Evolutionary conservation across 2,888 invertebrate genomes (phyloP).

Genomic region (Trilocha varians): DNA sequence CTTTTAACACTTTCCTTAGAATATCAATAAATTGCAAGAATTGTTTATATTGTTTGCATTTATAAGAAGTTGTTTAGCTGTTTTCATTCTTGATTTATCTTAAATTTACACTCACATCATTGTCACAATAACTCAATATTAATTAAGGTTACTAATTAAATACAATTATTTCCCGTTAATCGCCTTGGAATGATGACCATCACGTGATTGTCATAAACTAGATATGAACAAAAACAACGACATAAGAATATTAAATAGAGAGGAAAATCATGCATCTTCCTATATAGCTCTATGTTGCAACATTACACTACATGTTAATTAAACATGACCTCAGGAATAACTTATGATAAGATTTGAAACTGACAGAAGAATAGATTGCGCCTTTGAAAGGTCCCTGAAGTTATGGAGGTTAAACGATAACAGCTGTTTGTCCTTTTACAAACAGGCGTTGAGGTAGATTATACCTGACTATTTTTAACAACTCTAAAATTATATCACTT

Average conservation of each 20-base stretch:
- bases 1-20: no score
- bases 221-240: constrained; percentile 15
- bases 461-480: no score
- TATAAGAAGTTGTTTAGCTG: neutral
- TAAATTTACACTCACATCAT: neutral
- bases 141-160: neutral
- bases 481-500: no score
- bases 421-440: no score
- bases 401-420: no score
- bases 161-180: constrained; percentile 2
- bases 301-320: neutral
- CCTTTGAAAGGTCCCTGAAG: no score
- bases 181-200: constrained; percentile 15
- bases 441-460: no score
- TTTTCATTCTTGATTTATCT: neutral
- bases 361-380: no score
- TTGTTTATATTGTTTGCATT: no score
- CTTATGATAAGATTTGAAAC: neutral
- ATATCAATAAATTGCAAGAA: no score
- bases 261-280: constrained; percentile 29
- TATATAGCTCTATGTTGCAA: neutral
- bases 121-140: neutral
- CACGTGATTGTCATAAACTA: constrained; percentile 11
- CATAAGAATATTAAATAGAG: constrained; percentile 39
- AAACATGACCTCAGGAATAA: neutral